phyloP scores from a whole-genome alignment of 2,888 invertebrate genomes.

The Autographa pulchrina region DNA sequence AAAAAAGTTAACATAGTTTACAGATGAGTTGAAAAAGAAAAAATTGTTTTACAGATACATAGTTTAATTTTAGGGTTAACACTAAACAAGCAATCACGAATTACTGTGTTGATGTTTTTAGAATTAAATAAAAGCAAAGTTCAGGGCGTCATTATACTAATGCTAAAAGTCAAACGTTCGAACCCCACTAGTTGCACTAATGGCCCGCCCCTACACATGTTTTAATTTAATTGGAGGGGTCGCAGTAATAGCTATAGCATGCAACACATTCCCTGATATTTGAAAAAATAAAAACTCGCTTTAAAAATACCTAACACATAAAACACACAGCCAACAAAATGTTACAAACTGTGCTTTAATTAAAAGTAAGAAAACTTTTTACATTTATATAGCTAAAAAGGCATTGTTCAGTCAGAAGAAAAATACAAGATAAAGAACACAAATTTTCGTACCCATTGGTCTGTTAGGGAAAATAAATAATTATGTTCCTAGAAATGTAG shows the following conservation, averaged over 20 bases:
- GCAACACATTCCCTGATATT: neutral
- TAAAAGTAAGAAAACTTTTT: no score
- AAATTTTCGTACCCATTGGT: no score
- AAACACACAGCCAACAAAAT: neutral
- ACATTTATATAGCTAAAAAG: no score
- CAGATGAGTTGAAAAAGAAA: no score
- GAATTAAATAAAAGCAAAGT: neutral
- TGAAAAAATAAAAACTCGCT: neutral
- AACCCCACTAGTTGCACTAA: neutral
- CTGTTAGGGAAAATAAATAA: slow-evolving; percentile 3
- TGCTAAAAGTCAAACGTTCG: neutral
- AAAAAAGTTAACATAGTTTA: no score
- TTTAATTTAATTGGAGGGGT: slow-evolving; percentile 5
- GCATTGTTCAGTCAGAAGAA: no score
- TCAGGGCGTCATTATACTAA: neutral
- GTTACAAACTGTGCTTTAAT: neutral
- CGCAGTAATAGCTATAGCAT: neutral
- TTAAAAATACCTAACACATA: neutral
- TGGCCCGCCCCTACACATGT: neutral
- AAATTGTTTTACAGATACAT: no score
- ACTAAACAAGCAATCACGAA: no score
- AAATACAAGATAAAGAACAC: no score
- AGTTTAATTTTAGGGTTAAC: no score
- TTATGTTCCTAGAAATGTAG: no score
- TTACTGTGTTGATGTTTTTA: no score